Evolutionary conservation across 2,797 vertebrate species (phyloP), one percentile per base, ranked within the genome.

Genomic region (Carduelis carduelis): DNA sequence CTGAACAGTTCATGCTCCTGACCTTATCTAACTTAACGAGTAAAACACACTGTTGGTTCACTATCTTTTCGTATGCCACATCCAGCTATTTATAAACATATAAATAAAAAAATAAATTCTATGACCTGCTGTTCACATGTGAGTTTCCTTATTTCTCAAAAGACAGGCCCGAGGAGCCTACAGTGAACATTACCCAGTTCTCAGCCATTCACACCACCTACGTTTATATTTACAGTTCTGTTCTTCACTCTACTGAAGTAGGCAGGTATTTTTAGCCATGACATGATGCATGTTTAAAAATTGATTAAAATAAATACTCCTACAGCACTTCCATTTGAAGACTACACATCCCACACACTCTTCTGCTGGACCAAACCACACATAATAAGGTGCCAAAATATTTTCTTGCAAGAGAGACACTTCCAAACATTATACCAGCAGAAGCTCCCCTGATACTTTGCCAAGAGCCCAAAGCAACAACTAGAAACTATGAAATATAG

Each of bases 231-330:
- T 93, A 91, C 76, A 93, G 72, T 1, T 3, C 61, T 90, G 49
- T 71, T 78, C 68, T 83, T 93, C 89, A 72, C 69, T 93, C 92
- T 56, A 5, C 85, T 50, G 61, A 93, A 77, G 70, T 11, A 89
- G n/a, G 41, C 32, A 93, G 50, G 76, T 96, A 96, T 95, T 96
- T 94, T 83, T 75, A 95, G 81, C 57, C 79, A 39, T 89, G 83
- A 61, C 56, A 90, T 35, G 18, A 87, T 69, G 83, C 49, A 59
- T 75, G 80, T 91, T 85, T 92, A 96, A 95, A 90, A 85, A 90
- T 1, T 82, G 88, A 95, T 85, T 94, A 90, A 96, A 97, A 96
- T 90, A 87, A 96, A 95, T 68, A 96, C 61, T 90, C 92, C 93
- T 87, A 83, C 65, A 86, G 77, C 78, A 71, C 82, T 95, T 96